A percentile compares a stretch with the other conserved stretches of the same genome.
Evolutionary conservation across 2,797 vertebrate species (phyloP).

Genomic region (Arnoldichthys spilopterus): DNA sequence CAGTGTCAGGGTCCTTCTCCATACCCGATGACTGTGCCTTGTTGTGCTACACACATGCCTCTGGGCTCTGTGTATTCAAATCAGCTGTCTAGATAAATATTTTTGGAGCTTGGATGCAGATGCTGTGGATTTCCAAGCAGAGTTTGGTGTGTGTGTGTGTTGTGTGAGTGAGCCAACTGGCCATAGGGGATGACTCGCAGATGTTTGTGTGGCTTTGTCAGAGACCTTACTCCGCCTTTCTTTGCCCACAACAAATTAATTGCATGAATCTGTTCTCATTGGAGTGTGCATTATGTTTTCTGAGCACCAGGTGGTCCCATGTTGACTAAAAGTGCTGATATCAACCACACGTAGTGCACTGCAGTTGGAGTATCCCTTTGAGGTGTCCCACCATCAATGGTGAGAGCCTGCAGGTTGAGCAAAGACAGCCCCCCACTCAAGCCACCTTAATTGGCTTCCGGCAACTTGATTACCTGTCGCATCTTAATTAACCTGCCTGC

Average conservation of each 20-base stretch:
- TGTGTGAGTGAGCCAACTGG: constrained; percentile 47
- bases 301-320: constrained; percentile 25
- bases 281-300: background rate
- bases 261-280: constrained; percentile 20
- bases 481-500: constrained; percentile 64
- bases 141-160: constrained; percentile 14
- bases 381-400: background rate
- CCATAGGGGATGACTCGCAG: constrained; percentile 54
- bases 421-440: constrained; percentile 43
- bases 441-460: constrained; percentile 61
- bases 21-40: background rate
- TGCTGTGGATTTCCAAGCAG: constrained; percentile 45
- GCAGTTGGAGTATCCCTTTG: background rate
- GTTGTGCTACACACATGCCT: constrained; percentile 34
- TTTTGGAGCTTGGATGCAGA: constrained; percentile 51
- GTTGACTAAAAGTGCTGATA: constrained; percentile 26
- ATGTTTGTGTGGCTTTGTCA: constrained; percentile 42
- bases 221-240: background rate
- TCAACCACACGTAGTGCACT: background rate
- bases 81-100: constrained; percentile 58
- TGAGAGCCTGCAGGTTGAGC: constrained; percentile 19
- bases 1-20: background rate
- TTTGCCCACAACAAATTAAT: constrained; percentile 32
- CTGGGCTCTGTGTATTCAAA: constrained; percentile 51
- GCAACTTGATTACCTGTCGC: constrained; percentile 63